A percentile compares a stretch with the other conserved stretches of the same genome.
These are phyloP conservation scores for Sinella curviseta DNA, from an alignment of 1,140 invertebrate genomes.

Conservation along the genomic window DNA sequence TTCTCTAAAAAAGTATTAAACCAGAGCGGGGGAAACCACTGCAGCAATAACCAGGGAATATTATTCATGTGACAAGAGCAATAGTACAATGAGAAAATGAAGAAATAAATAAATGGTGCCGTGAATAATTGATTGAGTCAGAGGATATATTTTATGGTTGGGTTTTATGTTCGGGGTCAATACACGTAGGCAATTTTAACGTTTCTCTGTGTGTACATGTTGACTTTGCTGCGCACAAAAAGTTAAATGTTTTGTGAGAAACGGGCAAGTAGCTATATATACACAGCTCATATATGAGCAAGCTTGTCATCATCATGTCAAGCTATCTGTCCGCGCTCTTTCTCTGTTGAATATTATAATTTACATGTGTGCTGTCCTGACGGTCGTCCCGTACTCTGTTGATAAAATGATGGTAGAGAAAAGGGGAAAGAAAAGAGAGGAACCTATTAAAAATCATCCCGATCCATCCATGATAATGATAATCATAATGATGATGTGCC, in stretches of 20 bases:
- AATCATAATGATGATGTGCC: no score
- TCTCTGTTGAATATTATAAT: background rate
- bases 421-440: background rate
- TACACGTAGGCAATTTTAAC: background rate
- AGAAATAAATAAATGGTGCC: background rate
- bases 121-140: background rate
- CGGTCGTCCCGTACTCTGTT: no score
- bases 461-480: no score
- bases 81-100: background rate
- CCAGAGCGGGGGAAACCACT: no score
- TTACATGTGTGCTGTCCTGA: background rate
- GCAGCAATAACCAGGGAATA: no score
- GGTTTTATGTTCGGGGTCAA: background rate
- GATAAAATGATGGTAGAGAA: no score
- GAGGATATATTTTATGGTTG: background rate
- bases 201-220: background rate
- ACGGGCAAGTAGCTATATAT: no score
- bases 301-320: background rate
- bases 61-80: no score
- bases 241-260: no score
- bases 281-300: no score
- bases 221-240: background rate
- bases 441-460: background rate
- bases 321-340: background rate
- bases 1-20: no score